A percentile compares a stretch with the other conserved stretches of the same genome.
These are phyloP conservation scores for Heteropelma amictum DNA, from an alignment of 2,888 invertebrate species.

Conservation along the genomic window DNA sequence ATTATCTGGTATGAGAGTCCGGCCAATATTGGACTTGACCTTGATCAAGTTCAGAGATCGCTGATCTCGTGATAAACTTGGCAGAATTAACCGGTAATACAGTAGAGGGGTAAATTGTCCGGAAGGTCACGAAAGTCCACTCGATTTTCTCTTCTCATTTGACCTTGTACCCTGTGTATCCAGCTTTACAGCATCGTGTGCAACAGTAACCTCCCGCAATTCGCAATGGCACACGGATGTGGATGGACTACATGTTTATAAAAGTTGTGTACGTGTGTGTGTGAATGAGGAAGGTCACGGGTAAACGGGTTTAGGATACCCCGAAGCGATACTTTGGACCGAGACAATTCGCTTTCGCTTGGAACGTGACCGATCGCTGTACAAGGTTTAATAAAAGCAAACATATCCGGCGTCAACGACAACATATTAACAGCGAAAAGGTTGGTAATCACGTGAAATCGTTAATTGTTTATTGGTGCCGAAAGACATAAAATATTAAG, in stretches of 20 bases:
- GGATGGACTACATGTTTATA: constrained; percentile 21
- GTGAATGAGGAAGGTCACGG: constrained; percentile 68
- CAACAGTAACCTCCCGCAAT: constrained; percentile 56
- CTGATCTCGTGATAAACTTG: constrained; percentile 44
- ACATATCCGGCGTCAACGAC: background rate
- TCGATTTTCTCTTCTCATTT: constrained; percentile 42
- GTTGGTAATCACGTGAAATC: background rate
- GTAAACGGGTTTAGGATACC: constrained; percentile 69
- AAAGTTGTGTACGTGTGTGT: background rate
- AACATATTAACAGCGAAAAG: no score
- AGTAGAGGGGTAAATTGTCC: constrained; percentile 36
- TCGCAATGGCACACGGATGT: constrained; percentile 47
- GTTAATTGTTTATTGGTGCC: background rate
- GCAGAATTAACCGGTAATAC: constrained; percentile 29
- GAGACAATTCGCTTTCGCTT: constrained; percentile 66
- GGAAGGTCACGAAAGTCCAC: constrained; percentile 46
- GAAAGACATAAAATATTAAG: background rate
- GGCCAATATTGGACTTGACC: constrained; percentile 23
- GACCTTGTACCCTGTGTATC: constrained; percentile 20
- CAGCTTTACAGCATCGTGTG: background rate
- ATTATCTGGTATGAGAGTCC: constrained; percentile 7
- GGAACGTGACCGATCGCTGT: constrained; percentile 52
- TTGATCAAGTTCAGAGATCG: constrained; percentile 58
- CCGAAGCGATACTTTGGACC: constrained; percentile 53
- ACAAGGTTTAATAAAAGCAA: background rate